Evolutionary conservation across 2,888 invertebrate genomes (phyloP).

Genomic region (Dermolepida albohirtum): DNA sequence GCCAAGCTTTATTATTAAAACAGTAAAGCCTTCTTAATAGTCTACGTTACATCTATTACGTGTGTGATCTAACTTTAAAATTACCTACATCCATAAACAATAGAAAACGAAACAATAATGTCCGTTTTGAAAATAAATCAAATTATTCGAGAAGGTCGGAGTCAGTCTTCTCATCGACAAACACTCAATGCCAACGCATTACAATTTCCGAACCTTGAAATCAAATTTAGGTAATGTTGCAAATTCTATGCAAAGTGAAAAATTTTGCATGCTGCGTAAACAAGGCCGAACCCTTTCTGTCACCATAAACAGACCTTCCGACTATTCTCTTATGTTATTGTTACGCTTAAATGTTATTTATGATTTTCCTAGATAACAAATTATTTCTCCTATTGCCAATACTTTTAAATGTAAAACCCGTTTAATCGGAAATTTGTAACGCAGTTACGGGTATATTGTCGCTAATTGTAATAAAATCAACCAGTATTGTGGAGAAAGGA

Average conservation of each 20-base stretch:
- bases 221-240: constrained; percentile 38
- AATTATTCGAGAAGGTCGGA: constrained; percentile 17
- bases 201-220: constrained; percentile 31
- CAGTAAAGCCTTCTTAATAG: constrained; percentile 2
- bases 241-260: constrained; percentile 38
- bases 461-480: not conserved
- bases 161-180: not conserved
- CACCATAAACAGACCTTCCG: not conserved
- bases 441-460: not conserved
- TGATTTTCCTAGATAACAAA: constrained; percentile 22
- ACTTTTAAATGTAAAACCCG: too few species aligned
- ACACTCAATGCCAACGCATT: not conserved
- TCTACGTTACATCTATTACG: not conserved
- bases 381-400: too few species aligned
- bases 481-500: not conserved
- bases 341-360: constrained; percentile 51
- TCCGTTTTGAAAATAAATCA: constrained; percentile 13
- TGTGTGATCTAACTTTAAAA: constrained; percentile 28
- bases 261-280: constrained; percentile 48
- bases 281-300: constrained; percentile 50
- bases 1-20: constrained; percentile 9
- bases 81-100: constrained; percentile 21
- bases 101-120: not conserved
- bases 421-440: too few species aligned
- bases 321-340: constrained; percentile 40